A percentile compares a stretch with the other conserved stretches of the same genome.
phyloP scores from a whole-genome alignment of 2,888 invertebrate genomes.

The Bellardia pandia region DNA sequence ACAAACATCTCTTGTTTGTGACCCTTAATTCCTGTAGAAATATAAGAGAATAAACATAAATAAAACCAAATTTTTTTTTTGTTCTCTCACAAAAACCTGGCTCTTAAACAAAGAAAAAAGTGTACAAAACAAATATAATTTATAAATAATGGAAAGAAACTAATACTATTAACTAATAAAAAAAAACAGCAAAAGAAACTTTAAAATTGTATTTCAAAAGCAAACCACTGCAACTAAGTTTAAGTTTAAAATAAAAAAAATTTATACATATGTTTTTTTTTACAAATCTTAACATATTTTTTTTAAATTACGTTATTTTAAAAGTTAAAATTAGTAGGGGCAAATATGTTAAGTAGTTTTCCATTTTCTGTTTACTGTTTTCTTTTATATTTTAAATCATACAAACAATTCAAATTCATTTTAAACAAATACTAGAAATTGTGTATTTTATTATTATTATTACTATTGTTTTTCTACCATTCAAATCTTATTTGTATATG shows the following conservation, averaged over 20 bases:
- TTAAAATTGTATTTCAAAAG: slow-evolving; percentile 5
- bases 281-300: too few relatives aligned
- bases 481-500: slow-evolving; percentile 29
- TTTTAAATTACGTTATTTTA: too few relatives aligned
- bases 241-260: slow-evolving; percentile 30
- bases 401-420: background rate
- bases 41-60: slow-evolving; percentile 53
- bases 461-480: background rate
- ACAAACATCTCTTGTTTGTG: background rate
- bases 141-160: slow-evolving; percentile 4
- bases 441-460: background rate
- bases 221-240: slow-evolving; percentile 3
- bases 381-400: background rate
- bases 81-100: slow-evolving; percentile 40
- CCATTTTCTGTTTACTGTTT: background rate
- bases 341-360: background rate
- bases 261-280: background rate
- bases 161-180: background rate
- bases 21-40: background rate
- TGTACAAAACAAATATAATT: slow-evolving; percentile 61
- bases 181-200: background rate
- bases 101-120: slow-evolving; percentile 53
- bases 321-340: background rate
- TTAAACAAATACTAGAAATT: background rate
- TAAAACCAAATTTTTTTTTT: background rate